Evolutionary conservation across 2,113 vertebrate genomes (phyloP).

Genomic region (Larimichthys polyactis): DNA sequence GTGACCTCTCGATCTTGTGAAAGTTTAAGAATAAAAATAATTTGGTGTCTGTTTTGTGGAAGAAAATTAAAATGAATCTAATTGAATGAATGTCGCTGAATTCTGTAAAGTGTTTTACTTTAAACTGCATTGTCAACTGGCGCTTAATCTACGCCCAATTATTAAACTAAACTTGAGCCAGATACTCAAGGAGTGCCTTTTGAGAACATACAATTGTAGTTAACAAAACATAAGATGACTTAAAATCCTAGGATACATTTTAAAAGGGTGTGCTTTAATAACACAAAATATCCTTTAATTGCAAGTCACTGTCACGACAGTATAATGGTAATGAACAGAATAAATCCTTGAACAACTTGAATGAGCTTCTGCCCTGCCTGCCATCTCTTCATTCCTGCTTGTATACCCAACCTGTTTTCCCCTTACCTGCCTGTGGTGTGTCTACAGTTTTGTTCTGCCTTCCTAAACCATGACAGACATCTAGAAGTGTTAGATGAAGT

Average conservation of each 20-base stretch:
- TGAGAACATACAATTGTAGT: neutral
- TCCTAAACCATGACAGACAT: no score
- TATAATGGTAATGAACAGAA: neutral
- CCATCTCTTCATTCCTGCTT: no score
- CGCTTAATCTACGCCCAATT: neutral
- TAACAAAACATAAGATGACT: neutral
- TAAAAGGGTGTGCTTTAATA: neutral
- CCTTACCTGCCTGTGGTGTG: no score
- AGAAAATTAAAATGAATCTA: no score
- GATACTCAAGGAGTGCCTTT: neutral
- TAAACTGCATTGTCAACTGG: no score
- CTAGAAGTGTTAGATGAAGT: no score
- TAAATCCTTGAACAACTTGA: neutral
- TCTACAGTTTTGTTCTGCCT: no score
- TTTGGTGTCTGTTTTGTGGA: neutral
- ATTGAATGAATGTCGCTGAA: no score
- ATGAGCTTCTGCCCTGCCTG: neutral
- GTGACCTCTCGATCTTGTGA: conserved; percentile 10
- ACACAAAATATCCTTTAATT: neutral
- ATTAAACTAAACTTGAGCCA: neutral
- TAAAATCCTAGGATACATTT: neutral
- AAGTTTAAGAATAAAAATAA: neutral
- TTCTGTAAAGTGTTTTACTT: no score
- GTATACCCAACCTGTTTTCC: no score
- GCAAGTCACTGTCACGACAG: neutral